Evolutionary conservation across 2,797 vertebrate species (phyloP).

Genomic region (Pseudochromis fuscus): DNA sequence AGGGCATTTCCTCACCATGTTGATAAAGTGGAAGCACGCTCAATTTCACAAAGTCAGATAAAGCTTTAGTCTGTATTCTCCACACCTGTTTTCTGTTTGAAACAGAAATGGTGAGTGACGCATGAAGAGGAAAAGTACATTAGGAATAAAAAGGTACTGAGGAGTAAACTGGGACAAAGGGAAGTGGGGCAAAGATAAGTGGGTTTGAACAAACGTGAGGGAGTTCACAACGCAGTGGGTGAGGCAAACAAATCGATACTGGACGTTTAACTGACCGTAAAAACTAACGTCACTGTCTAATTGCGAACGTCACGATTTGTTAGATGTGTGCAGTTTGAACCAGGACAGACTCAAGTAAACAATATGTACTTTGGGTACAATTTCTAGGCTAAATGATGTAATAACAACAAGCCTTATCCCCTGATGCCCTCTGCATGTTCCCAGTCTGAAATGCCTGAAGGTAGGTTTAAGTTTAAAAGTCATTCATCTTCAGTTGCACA

Average conservation of each 20-base stretch:
- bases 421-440: too few species aligned
- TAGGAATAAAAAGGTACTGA: background rate
- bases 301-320: constrained; percentile 11
- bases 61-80: background rate
- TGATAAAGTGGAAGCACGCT: too few species aligned
- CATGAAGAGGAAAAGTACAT: background rate
- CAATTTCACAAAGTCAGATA: too few species aligned
- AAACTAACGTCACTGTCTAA: background rate
- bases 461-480: too few species aligned
- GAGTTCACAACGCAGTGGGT: constrained; percentile 13
- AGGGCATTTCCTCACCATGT: background rate
- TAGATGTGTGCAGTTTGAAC: background rate
- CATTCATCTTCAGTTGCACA: too few species aligned
- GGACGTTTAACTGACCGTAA: constrained; percentile 7
- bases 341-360: background rate
- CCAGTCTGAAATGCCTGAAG: too few species aligned
- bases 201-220: constrained; percentile 46
- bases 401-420: background rate
- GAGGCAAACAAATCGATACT: constrained; percentile 54
- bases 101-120: background rate
- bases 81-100: background rate
- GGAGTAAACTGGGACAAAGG: constrained; percentile 40
- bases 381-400: background rate
- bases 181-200: constrained; percentile 13
- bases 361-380: too few species aligned